Evolutionary conservation across 2,113 vertebrate genomes (phyloP).

Genomic region (Sceloporus undulatus): DNA sequence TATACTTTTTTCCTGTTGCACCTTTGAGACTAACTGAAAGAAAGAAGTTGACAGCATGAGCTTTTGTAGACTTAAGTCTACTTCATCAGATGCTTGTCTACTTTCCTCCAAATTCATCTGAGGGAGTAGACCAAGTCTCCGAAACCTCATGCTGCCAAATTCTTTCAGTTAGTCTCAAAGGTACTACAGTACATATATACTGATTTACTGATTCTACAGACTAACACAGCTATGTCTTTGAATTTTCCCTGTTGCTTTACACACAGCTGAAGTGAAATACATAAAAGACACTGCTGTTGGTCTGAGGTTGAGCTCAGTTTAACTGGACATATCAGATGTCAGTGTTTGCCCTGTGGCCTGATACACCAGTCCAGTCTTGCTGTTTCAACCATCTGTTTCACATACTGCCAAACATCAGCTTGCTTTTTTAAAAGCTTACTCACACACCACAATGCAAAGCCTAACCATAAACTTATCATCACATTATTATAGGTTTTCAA

Average conservation of each 20-base stretch:
- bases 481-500: not conserved
- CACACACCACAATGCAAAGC: conserved; percentile 20
- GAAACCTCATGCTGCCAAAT: too few relatives aligned
- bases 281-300: not conserved
- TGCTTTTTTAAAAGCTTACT: conserved; percentile 8
- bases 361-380: not conserved
- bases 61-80: too few relatives aligned
- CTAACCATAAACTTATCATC: rapidly evolving
- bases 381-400: conserved; percentile 19
- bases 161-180: too few relatives aligned
- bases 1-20: not conserved
- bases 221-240: too few relatives aligned
- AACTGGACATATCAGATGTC: not conserved
- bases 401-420: conserved; percentile 10
- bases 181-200: too few relatives aligned
- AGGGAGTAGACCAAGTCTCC: too few relatives aligned
- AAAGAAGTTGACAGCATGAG: too few relatives aligned
- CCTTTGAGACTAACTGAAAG: too few relatives aligned
- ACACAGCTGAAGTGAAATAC: not conserved
- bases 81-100: too few relatives aligned
- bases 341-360: not conserved
- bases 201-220: too few relatives aligned
- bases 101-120: too few relatives aligned
- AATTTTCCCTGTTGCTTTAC: not conserved
- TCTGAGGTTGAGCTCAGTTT: not conserved